A percentile compares a stretch with the other conserved stretches of the same genome.
Conservation (phyloP, 1,140 invertebrate species). For the Planococcus citri region DNA sequence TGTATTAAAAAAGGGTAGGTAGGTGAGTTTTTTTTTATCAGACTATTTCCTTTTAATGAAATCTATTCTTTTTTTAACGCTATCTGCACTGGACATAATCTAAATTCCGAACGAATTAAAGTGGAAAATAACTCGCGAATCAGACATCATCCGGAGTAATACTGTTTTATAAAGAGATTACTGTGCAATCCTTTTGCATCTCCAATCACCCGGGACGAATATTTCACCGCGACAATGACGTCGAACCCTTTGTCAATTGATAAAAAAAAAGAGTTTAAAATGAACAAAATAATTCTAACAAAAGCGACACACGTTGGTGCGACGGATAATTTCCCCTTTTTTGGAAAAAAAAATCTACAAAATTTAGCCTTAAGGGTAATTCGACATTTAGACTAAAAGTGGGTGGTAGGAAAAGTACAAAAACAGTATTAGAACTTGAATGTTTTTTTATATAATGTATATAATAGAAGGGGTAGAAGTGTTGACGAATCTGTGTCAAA, state of each 20-base stretch:
- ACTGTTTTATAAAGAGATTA: constrained; percentile 9
- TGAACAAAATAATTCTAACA: not conserved
- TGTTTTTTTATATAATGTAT: constrained; percentile 2
- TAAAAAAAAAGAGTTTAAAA: constrained; percentile 16
- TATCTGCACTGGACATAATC: not conserved
- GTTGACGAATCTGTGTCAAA: constrained; percentile 19
- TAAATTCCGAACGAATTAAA: no score
- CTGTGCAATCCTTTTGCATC: constrained; percentile 1
- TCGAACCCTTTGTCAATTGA: constrained; percentile 13
- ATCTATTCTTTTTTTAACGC: not conserved
- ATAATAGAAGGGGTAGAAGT: not conserved
- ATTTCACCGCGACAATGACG: constrained; percentile 1
- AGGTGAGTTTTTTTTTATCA: no score
- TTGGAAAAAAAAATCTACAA: not conserved
- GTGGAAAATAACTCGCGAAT: not conserved
- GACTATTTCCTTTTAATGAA: not conserved
- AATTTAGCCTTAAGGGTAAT: not conserved
- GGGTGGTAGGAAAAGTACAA: constrained; percentile 15
- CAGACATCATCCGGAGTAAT: not conserved
- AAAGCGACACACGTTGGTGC: not conserved
- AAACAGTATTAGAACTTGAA: constrained; percentile 12
- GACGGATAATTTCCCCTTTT: constrained; percentile 18
- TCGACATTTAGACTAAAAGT: constrained; percentile 17
- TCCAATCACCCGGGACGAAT: not conserved
- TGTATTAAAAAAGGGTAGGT: no score